Evolutionary conservation across 2,888 invertebrate genomes (phyloP).

Genomic region (Encarsia formosa): DNA sequence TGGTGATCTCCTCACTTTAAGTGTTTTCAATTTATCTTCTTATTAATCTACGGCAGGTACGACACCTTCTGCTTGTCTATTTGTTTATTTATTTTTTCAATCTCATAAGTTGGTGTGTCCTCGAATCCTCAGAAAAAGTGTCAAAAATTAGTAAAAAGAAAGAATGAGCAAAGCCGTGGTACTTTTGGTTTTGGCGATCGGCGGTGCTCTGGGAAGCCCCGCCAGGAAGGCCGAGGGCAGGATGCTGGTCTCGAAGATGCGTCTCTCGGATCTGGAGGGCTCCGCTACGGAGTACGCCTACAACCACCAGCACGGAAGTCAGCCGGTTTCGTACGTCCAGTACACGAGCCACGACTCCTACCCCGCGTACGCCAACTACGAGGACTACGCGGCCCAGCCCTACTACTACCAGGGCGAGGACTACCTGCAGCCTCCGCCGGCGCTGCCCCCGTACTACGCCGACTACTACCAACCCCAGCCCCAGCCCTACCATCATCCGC

Average conservation of each 20-base stretch:
- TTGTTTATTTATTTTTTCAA: too few relatives aligned
- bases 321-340: slow-evolving; percentile 41
- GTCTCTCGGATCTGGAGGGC: slow-evolving; percentile 58
- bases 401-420: slow-evolving; percentile 13
- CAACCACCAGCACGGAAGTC: slow-evolving; percentile 36
- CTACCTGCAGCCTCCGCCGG: slow-evolving; percentile 30
- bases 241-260: slow-evolving; percentile 57
- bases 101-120: too few relatives aligned
- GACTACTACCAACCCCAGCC: background rate
- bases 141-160: too few relatives aligned
- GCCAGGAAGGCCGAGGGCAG: slow-evolving; percentile 31
- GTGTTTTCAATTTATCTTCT: too few relatives aligned
- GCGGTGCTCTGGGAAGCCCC: background rate
- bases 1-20: too few relatives aligned
- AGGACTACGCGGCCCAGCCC: slow-evolving; percentile 32
- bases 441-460: slow-evolving; percentile 28
- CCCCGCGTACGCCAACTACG: slow-evolving; percentile 32
- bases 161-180: too few relatives aligned
- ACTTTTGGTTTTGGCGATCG: background rate
- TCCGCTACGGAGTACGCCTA: slow-evolving; percentile 58
- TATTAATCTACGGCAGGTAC: too few relatives aligned
- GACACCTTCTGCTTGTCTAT: too few relatives aligned
- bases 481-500: background rate
- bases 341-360: slow-evolving; percentile 43
- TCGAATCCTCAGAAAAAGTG: too few relatives aligned